Evolutionary conservation across 1,140 invertebrate genomes (phyloP).

Genomic region (Frieseomelitta varia): DNA sequence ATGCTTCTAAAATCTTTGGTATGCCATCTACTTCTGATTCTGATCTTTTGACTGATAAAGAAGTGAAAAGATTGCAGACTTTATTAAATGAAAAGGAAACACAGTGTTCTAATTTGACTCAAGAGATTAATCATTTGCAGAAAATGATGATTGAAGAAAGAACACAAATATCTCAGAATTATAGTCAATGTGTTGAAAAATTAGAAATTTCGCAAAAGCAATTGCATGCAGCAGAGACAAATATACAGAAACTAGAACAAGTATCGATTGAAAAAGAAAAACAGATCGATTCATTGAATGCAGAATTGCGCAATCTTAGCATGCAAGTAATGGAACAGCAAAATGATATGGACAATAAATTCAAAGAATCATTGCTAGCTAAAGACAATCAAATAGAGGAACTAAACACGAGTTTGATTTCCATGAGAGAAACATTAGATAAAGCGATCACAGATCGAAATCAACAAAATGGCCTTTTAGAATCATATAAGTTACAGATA

Average conservation of each 20-base stretch:
- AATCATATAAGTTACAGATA: conserved; percentile 58
- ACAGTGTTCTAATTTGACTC: conserved; percentile 59
- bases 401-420: conserved; percentile 42
- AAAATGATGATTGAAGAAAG: conserved; percentile 51
- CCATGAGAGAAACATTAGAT: conserved; percentile 28
- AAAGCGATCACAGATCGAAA: conserved; percentile 6
- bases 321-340: conserved; percentile 12
- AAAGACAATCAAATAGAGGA: conserved; percentile 53
- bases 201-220: conserved; percentile 36
- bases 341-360: not conserved
- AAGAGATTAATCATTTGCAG: conserved; percentile 55
- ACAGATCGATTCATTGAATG: conserved; percentile 47
- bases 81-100: conserved; percentile 59
- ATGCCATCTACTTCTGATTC: not conserved
- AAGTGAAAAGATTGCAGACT: conserved; percentile 60
- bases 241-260: conserved; percentile 27
- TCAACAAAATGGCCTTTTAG: conserved; percentile 21
- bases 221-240: not conserved
- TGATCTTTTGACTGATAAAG: conserved; percentile 33
- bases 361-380: not conserved
- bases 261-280: conserved; percentile 22
- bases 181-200: conserved; percentile 14
- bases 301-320: conserved; percentile 51
- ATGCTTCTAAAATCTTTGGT: conserved; percentile 72
- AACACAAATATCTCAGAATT: conserved; percentile 30